These are phyloP conservation scores for Meriones unguiculatus DNA, from an alignment of 2,113 vertebrate genomes.

Conservation along the genomic window DNA sequence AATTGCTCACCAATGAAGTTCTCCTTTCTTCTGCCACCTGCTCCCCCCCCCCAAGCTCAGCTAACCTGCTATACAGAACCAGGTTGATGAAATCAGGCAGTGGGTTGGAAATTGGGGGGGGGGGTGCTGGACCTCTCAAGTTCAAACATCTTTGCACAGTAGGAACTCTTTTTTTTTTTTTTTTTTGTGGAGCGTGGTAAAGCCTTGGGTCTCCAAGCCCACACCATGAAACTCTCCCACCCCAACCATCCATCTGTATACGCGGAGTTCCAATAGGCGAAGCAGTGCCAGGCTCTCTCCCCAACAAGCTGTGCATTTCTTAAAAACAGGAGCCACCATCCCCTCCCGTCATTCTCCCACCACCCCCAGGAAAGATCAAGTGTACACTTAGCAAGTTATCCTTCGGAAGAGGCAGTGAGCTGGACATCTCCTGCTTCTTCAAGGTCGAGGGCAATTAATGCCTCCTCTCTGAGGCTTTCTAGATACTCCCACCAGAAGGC, in stretches of 20 bases:
- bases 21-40: not conserved
- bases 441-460: not conserved
- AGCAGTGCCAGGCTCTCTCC: not conserved
- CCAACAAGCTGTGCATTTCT: slow-evolving; percentile 43
- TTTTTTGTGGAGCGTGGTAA: too few species aligned
- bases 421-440: not conserved
- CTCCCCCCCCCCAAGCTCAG: not conserved
- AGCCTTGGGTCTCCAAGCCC: not conserved
- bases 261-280: not conserved
- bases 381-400: not conserved
- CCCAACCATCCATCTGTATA: slow-evolving; percentile 54
- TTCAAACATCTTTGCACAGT: not conserved
- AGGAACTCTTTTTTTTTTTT: not conserved
- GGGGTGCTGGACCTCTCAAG: not conserved
- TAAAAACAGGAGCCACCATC: not conserved
- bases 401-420: not conserved
- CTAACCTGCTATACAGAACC: not conserved
- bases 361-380: slow-evolving; percentile 10
- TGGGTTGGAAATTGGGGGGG: not conserved
- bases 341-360: not conserved
- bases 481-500: not conserved
- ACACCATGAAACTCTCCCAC: not conserved
- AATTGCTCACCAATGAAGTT: not conserved
- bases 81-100: not conserved
- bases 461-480: slow-evolving; percentile 43